Conservation (phyloP, 2,113 vertebrate species). For the Columba livia region DNA sequence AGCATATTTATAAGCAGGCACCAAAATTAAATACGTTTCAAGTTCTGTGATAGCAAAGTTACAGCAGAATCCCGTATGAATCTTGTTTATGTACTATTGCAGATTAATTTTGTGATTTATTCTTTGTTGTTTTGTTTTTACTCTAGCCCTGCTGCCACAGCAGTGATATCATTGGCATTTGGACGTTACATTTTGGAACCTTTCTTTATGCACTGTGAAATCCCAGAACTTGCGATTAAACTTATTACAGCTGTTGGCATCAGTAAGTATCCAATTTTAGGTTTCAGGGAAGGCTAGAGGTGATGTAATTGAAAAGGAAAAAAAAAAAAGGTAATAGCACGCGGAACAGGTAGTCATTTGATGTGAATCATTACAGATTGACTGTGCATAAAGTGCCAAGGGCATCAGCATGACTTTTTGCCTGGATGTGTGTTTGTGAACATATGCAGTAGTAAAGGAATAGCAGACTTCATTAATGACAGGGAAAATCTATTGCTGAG, state of each 20-base stretch:
- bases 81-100: neutral
- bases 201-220: constrained; percentile 91
- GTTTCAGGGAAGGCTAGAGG: neutral
- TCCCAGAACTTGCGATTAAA: constrained; percentile 89
- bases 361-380: neutral
- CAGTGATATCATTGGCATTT: constrained; percentile 94
- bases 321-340: neutral
- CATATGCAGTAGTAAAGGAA: neutral
- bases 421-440: neutral
- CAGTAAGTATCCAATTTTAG: constrained; percentile 81
- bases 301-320: neutral
- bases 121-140: neutral
- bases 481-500: neutral
- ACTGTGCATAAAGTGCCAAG: neutral
- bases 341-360: neutral
- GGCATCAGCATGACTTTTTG: neutral
- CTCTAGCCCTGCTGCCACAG: constrained; percentile 87
- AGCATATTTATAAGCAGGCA: neutral
- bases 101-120: neutral
- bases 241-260: constrained; percentile 89
- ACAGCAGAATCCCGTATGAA: neutral
- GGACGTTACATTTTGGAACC: constrained; percentile 95
- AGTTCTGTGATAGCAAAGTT: neutral
- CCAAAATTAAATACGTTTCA: neutral
- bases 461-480: neutral